Conservation (phyloP, 2,797 vertebrate genomes). For the Thaleichthys pacificus region DNA sequence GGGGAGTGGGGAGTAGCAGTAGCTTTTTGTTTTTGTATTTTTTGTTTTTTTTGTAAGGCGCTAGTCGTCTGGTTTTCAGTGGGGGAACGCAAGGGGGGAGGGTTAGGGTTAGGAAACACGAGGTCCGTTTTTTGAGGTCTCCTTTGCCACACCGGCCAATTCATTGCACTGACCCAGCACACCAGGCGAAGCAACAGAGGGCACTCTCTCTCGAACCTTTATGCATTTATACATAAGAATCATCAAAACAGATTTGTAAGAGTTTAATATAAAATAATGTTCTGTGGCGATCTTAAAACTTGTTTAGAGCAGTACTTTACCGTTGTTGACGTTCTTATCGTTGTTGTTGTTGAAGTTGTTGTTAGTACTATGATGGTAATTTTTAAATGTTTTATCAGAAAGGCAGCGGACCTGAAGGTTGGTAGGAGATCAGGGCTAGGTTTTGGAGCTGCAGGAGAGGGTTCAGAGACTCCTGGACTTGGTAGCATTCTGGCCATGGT, state of each 20-base stretch:
- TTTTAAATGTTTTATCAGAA: conserved; percentile 29
- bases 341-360: conserved; percentile 65
- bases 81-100: neutral
- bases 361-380: conserved; percentile 70
- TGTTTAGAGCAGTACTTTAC: conserved; percentile 73
- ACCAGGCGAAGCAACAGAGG: conserved; percentile 71
- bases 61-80: conserved; percentile 23
- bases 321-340: conserved; percentile 60
- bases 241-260: conserved; percentile 83
- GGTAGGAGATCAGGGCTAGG: conserved; percentile 62
- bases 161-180: conserved; percentile 76
- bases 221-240: conserved; percentile 84
- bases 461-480: conserved; percentile 34
- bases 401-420: conserved; percentile 33
- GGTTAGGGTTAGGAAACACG: conserved; percentile 48
- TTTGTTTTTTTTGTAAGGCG: conserved; percentile 5
- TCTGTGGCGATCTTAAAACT: conserved; percentile 77
- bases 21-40: conserved; percentile 7
- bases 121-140: conserved; percentile 43
- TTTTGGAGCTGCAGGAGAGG: conserved; percentile 49
- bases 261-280: conserved; percentile 81
- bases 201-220: conserved; percentile 78
- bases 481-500: conserved; percentile 66
- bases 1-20: conserved; percentile 44
- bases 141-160: conserved; percentile 61